A percentile compares a stretch with the other conserved stretches of the same genome.
Conservation (phyloP, 1,140 invertebrate genomes). For the Ridgeia piscesae region DNA sequence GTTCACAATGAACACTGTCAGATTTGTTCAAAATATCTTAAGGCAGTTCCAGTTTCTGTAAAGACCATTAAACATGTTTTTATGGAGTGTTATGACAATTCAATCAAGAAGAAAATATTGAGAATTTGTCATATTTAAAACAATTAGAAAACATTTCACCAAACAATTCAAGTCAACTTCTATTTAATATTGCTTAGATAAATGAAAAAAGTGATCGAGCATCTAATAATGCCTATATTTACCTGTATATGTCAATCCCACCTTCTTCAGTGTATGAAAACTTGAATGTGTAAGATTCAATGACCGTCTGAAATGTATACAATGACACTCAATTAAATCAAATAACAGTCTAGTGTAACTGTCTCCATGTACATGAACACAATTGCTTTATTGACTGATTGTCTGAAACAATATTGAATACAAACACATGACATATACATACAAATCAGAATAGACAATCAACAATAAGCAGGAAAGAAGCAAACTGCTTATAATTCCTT, state of each 20-base stretch:
- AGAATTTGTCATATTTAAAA: neutral
- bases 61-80: neutral
- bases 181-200: no score
- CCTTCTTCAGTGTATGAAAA: constrained; percentile 48
- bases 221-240: neutral
- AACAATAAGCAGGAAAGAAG: no score
- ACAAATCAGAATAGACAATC: no score
- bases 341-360: neutral
- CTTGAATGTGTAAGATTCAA: constrained; percentile 57
- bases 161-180: no score
- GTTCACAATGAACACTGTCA: neutral
- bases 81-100: neutral
- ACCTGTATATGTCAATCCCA: constrained; percentile 55
- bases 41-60: neutral
- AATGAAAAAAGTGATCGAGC: no score
- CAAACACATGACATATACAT: no score
- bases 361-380: neutral
- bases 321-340: neutral
- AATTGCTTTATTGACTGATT: neutral
- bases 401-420: no score
- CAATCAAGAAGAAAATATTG: neutral
- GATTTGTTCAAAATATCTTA: neutral
- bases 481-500: no score
- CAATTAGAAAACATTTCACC: no score
- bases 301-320: constrained; percentile 45